Percentiles rank a stretch among this genome's conserved stretches.
phyloP scores from a whole-genome alignment of 2,113 vertebrate species.

The Antigone vipio region DNA sequence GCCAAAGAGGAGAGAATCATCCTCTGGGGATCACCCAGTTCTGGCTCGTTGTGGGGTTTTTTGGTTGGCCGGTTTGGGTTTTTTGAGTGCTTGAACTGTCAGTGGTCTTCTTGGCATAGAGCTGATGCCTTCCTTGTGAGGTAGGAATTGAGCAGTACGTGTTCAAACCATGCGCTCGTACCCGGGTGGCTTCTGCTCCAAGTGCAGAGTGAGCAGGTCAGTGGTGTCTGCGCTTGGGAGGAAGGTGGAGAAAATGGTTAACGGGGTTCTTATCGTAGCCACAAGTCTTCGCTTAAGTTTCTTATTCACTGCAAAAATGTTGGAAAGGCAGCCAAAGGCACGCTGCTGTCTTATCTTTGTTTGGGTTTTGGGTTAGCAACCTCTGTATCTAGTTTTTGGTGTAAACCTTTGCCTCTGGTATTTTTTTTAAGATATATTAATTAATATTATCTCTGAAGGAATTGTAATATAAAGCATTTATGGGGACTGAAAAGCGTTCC shows the following conservation, averaged over 20 bases:
- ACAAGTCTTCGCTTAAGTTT: not conserved
- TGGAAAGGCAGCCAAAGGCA: not conserved
- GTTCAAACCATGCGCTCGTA: rapidly evolving
- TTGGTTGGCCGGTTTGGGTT: not conserved
- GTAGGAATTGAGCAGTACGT: too few species aligned
- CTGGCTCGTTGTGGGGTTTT: not conserved
- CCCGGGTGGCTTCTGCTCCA: not conserved
- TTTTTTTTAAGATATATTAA: not conserved
- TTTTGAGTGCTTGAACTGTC: not conserved
- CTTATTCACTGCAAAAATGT: not conserved
- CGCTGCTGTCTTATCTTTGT: not conserved
- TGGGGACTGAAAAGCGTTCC: not conserved
- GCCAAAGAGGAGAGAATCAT: too few species aligned
- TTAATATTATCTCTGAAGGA: not conserved
- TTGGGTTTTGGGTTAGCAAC: not conserved
- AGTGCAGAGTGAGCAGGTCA: not conserved
- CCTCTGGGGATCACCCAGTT: too few species aligned
- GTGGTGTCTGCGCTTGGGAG: not conserved
- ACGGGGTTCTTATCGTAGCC: not conserved
- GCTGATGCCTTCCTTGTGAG: not conserved
- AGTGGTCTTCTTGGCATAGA: rapidly evolving
- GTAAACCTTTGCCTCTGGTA: not conserved
- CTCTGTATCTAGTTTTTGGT: not conserved
- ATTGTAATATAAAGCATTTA: not conserved
- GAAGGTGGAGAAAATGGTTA: not conserved